These are phyloP conservation scores for Chrysocyon brachyurus DNA, from an alignment of 2,797 vertebrate species.

Conservation along the genomic window DNA sequence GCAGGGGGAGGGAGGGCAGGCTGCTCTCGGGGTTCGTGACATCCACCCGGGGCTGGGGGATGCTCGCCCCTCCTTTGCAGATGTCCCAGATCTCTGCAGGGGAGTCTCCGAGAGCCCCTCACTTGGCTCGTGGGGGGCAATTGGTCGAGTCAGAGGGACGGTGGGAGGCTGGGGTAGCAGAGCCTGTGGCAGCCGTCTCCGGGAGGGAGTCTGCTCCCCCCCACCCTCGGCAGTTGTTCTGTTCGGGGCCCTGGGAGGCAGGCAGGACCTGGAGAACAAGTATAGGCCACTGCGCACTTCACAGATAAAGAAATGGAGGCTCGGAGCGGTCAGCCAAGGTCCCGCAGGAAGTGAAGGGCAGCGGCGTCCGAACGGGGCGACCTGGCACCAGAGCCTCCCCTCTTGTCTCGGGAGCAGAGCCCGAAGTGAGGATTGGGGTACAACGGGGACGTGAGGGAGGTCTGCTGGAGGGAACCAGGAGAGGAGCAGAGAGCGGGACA, in stretches of 20 bases:
- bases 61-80: not conserved
- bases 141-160: not conserved
- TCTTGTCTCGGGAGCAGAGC: not conserved
- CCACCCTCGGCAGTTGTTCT: not conserved
- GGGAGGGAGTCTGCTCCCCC: not conserved
- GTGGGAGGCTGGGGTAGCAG: not conserved
- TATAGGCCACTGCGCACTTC: not conserved
- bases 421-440: not conserved
- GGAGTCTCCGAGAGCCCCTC: not conserved
- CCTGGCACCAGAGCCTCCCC: not conserved
- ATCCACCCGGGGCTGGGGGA: not conserved
- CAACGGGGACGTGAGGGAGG: rapidly evolving
- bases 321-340: not conserved
- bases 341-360: not conserved
- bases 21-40: no score
- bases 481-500: rapidly evolving
- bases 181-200: not conserved
- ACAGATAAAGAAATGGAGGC: not conserved
- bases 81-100: not conserved
- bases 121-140: not conserved
- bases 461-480: not conserved
- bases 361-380: rapidly evolving
- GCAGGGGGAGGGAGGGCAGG: no score
- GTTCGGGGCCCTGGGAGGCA: not conserved
- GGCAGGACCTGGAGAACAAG: not conserved